Evolutionary conservation across 2,797 vertebrate genomes (phyloP), one percentile per base, ranked within the genome.

Genomic region (Oreonectes daqikongensis): DNA sequence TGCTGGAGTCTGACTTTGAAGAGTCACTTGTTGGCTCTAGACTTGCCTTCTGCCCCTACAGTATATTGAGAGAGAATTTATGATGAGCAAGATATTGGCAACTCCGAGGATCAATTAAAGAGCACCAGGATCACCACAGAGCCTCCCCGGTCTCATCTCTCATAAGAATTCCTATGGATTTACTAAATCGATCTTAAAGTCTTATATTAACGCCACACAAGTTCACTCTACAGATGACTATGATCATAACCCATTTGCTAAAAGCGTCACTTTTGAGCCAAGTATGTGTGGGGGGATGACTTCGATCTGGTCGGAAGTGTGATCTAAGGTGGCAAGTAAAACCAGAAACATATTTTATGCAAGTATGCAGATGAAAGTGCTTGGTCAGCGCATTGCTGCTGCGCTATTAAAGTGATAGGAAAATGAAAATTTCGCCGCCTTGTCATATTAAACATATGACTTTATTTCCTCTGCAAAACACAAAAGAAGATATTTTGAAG

Each of bases 61-160:
- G 53, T 68, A 46, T 57, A 63, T 52, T 74, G 26, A 79, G 35
- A 75, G 71, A 69, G 78, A 79, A 74, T 79, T 67, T 57, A 38
- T 74, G 57, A 79, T 79, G 71, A 79, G 53, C 42, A 48, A 46
- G 52, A 59, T 72, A 79, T 79, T 66, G 55, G 44, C 71, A 50
- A 50, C 38, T 42, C 32, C 30, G 3, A 46, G 20, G 52, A 75
- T 75, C 50, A 66, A 78, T 78, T 65, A 74, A 78, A 63, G 9
- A 44, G 46, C 38, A 64, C 71, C 18, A 30, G n/a, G 20, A 28
- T 24, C 55, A 40, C 61, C 64, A 40, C 50, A 66, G 48, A 72
- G 63, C 20, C 28, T 55, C 35, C 8, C 30, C 69, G 20, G 22
- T 26, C 28, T 30, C 11, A 40, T 38, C 30, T 60, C 64, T 42